These are phyloP conservation scores for Prorops nasuta DNA, from an alignment of 1,140 invertebrate species.

Conservation along the genomic window DNA sequence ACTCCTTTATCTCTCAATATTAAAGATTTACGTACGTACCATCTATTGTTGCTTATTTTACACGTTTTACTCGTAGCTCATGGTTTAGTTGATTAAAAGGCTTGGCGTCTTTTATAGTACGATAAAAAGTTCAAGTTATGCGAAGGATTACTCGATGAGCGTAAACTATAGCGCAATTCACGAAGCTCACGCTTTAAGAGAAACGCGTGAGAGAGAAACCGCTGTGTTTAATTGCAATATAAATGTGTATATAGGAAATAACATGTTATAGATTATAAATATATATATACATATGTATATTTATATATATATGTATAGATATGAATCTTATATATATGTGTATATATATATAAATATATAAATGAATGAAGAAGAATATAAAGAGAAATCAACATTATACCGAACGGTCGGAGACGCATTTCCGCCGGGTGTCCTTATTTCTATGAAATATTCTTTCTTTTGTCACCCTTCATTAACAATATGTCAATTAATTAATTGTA, in stretches of 20 bases:
- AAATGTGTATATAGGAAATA: slow-evolving; percentile 54
- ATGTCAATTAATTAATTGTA: too few species aligned
- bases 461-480: too few species aligned
- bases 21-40: too few species aligned
- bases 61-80: too few species aligned
- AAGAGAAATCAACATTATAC: slow-evolving; percentile 27
- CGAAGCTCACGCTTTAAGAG: not conserved
- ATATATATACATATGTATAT: slow-evolving; percentile 18
- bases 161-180: not conserved
- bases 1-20: too few species aligned
- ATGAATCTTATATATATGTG: slow-evolving; percentile 19
- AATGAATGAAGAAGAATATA: slow-evolving; percentile 46
- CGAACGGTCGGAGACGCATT: slow-evolving; percentile 42
- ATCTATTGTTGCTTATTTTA: too few species aligned
- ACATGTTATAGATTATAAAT: slow-evolving; percentile 33
- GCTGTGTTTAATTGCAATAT: slow-evolving; percentile 55
- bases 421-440: too few species aligned
- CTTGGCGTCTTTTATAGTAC: too few species aligned
- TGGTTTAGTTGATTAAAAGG: too few species aligned
- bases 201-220: slow-evolving; percentile 28
- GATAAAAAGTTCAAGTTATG: slow-evolving; percentile 8
- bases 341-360: slow-evolving; percentile 31
- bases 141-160: slow-evolving; percentile 10
- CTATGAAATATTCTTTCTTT: too few species aligned
- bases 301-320: slow-evolving; percentile 2